A percentile compares a stretch with the other conserved stretches of the same genome.
phyloP scores from a whole-genome alignment of 35 echinoderm and acorn worm genomes.

The Ophiothrix spiculata region DNA sequence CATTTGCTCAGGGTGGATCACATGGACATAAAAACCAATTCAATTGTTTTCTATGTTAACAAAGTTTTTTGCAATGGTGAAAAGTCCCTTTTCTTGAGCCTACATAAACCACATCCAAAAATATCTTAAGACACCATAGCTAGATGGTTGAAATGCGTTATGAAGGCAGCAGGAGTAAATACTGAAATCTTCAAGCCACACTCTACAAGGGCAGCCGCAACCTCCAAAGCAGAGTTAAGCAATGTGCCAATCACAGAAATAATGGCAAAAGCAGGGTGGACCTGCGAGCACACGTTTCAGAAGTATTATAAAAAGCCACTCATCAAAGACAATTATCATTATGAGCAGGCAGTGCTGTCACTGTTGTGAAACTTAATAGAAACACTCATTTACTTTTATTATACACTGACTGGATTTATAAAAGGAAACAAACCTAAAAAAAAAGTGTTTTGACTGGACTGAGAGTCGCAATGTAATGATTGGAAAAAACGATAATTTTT shows the following conservation, averaged over 20 bases:
- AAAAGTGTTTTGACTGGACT: not conserved
- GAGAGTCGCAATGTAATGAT: not conserved
- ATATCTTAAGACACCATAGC: constrained; percentile 43
- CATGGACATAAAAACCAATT: not conserved
- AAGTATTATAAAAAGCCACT: not conserved
- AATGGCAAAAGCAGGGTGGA: not conserved
- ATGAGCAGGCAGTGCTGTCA: not conserved
- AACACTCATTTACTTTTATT: not conserved
- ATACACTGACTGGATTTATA: not conserved
- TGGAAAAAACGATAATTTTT: not conserved
- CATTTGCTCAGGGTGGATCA: not conserved
- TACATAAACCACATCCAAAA: not conserved
- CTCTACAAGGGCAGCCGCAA: not conserved
- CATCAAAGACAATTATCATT: not conserved
- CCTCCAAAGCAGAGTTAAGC: not conserved
- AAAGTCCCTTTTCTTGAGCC: constrained; percentile 20
- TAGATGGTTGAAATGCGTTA: constrained; percentile 5
- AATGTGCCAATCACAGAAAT: not conserved
- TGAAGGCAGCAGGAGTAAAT: not conserved
- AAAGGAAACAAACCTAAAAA: not conserved
- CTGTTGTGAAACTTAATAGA: not conserved
- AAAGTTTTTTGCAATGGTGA: not conserved
- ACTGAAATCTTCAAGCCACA: not conserved
- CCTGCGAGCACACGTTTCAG: not conserved
- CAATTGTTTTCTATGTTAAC: not conserved